Evolutionary conservation across 2,888 invertebrate species (phyloP), one percentile per base, ranked within the genome.

Genomic region (Apamea anceps): DNA sequence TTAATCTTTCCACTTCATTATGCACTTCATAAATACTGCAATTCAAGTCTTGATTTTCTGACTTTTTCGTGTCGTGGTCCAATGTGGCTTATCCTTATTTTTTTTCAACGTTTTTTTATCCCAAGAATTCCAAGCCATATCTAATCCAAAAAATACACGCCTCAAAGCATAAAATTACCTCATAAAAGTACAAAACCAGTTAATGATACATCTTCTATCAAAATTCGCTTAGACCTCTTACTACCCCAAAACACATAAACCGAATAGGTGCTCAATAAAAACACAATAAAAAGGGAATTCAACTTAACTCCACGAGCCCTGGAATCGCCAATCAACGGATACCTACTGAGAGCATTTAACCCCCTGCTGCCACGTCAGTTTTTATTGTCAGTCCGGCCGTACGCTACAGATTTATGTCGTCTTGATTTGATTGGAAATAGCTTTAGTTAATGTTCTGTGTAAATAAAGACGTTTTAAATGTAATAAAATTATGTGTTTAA

Each of bases 341-440:
- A 88, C 87, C 86, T 91, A 90, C 89, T 86, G 90, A 85, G 93
- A 90, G 91, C 84, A 81, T 87, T 88, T 86, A 89, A 90, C 93
- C 93, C 92, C 93, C 93, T 85, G 90, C 82, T 78, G 90, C 81
- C 81, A 79, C 88, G 90, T 90, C 89, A 90, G 89, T 87, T 91
- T 89, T 89, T 89, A 89, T 89, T 84, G 90, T 90, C 85, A 90
- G 90, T 82, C 77, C 86, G 75, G 62, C 81, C 86, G 89, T 90
- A 90, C 87, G 72, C 54, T 76, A 79, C 90, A 83, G 89, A 89
- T 89, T 89, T 89, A 89, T 87, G 88, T 81, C 81, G 80, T 79
- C 86, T 81, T 84, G 86, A 90, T 87, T 88, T 90, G 90, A 89
- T 89, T 89, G 89, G 89, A 87, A 89, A 90, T 90, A 86, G 90